phyloP scores from a whole-genome alignment of 2,113 vertebrate species.

The Vombatus ursinus region DNA sequence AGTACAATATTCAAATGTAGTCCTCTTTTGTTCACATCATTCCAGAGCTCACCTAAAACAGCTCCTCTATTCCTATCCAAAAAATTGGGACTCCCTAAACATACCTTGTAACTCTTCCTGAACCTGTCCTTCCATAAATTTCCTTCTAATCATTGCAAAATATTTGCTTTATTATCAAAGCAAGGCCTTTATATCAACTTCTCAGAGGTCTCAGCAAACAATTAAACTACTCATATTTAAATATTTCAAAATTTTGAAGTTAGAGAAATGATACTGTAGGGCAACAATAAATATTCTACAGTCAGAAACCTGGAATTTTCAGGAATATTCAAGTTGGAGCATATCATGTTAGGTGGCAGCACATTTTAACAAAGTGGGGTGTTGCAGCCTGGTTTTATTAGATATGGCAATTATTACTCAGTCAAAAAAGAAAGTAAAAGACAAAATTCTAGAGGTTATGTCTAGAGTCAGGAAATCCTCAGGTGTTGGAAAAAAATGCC shows the following conservation, averaged over 20 bases:
- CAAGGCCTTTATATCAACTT: neutral
- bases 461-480: neutral
- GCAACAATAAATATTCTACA: neutral
- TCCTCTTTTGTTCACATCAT: neutral
- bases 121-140: neutral
- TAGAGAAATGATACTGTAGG: neutral
- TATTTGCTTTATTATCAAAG: neutral
- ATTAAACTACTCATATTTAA: neutral
- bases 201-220: neutral
- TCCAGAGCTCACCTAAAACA: neutral
- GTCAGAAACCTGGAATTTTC: neutral
- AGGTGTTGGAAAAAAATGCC: neutral
- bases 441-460: neutral
- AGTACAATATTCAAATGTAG: neutral
- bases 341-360: neutral
- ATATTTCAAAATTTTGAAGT: neutral
- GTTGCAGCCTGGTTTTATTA: neutral
- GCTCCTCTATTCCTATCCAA: neutral
- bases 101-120: neutral
- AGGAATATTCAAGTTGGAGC: neutral
- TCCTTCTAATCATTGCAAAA: neutral
- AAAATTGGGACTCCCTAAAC: neutral
- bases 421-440: neutral
- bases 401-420: neutral
- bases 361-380: slow-evolving; percentile 1